A percentile compares a stretch with the other conserved stretches of the same genome.
phyloP scores from a whole-genome alignment of 23 tunicate species.

The Halocynthia roretzi region DNA sequence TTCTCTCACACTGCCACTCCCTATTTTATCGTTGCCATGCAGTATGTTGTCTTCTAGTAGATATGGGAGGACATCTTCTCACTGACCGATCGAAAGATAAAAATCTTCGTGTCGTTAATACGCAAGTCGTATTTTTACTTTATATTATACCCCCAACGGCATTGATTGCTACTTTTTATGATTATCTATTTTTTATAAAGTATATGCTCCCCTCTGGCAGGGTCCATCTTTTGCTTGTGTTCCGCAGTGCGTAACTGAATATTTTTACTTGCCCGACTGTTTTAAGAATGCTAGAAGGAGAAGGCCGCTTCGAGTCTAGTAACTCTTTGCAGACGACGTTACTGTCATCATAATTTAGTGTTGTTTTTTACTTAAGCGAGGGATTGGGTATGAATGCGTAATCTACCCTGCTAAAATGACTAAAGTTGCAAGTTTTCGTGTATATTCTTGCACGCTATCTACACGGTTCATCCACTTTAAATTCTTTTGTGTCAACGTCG shows the following conservation, averaged over 20 bases:
- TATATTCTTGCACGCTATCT: too few species aligned
- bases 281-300: not conserved
- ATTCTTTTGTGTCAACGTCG: too few species aligned
- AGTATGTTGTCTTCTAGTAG: not conserved
- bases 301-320: not conserved
- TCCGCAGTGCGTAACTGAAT: not conserved
- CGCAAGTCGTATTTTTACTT: constrained; percentile 11
- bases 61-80: too few species aligned
- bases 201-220: constrained; percentile 53
- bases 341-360: too few species aligned
- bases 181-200: constrained; percentile 35
- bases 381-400: too few species aligned
- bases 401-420: too few species aligned
- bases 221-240: constrained; percentile 27
- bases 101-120: not conserved
- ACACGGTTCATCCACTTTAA: too few species aligned
- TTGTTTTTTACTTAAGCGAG: too few species aligned
- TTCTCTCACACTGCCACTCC: constrained; percentile 1
- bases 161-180: constrained; percentile 40
- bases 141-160: constrained; percentile 27
- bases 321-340: too few species aligned
- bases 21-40: not conserved
- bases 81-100: not conserved
- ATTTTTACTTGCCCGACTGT: not conserved
- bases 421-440: too few species aligned